Percentiles rank a stretch among this genome's conserved stretches.
Evolutionary conservation across 2,888 invertebrate species (phyloP).

Genomic region (Bembecia ichneumoniformis): DNA sequence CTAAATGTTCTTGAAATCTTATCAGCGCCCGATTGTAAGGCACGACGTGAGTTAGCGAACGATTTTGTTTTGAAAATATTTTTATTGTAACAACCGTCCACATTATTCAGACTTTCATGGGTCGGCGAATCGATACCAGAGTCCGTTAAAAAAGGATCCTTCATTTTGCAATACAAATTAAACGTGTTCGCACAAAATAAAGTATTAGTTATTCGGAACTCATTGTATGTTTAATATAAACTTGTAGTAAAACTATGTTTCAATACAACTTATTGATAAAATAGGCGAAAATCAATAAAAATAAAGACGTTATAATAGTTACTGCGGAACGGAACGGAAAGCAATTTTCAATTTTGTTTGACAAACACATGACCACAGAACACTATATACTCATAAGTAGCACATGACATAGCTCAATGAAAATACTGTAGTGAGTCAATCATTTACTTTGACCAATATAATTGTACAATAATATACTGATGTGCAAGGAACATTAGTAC

Average conservation of each 20-base stretch:
- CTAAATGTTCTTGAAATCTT: conserved; percentile 78
- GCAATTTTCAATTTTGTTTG: no score
- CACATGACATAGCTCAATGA: no score
- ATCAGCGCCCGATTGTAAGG: conserved; percentile 76
- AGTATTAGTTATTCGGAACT: conserved; percentile 2
- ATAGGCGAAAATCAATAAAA: conserved; percentile 14
- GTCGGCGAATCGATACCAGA: conserved; percentile 58
- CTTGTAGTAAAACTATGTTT: conserved; percentile 16
- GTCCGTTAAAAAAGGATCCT: conserved; percentile 58
- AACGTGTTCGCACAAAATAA: not conserved
- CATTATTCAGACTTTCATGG: conserved; percentile 50
- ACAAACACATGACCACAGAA: no score
- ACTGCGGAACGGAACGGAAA: no score
- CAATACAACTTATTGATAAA: conserved; percentile 27
- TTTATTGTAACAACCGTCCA: conserved; percentile 59
- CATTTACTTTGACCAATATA: no score
- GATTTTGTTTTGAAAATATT: conserved; percentile 56
- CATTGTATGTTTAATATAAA: conserved; percentile 7
- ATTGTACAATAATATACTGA: no score
- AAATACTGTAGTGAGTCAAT: no score
- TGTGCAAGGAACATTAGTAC: no score
- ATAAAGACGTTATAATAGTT: not conserved
- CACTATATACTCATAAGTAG: no score
- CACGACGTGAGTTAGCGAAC: conserved; percentile 75
- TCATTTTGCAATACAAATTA: conserved; percentile 34